Evolutionary conservation across 2,797 vertebrate genomes (phyloP), one percentile per base, ranked within the genome.

Genomic region (Babyrousa celebensis): DNA sequence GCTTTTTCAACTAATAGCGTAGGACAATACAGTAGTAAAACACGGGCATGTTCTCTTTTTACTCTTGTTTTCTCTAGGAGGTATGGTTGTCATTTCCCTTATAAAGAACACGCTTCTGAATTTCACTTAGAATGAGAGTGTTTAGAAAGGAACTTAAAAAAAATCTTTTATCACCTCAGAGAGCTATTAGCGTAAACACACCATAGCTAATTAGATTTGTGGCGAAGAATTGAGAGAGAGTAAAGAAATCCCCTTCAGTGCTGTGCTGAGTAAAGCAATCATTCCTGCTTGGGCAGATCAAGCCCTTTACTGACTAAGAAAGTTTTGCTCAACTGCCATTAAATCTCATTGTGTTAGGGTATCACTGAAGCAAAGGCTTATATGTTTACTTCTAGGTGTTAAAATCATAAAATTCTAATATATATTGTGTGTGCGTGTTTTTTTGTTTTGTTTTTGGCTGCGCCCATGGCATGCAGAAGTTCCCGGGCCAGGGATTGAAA

Each of bases 361-460:
- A 67, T 54, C 48, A 6, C 36, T 40, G 21, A 84, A 60, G 20
- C 27, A 65, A 43, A 63, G 18, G 23, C 83, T 60, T 71, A 7
- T 54, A 12, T 56, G 43, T 85, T 83, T 85, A 85, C 70, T 72
- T 87, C 60, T 71, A 89, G 56, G 29, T 70, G 17, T 89, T 89
- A 58, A 18, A 43, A 72, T 77, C 12, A 48, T 63, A 78, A 70
- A 58, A 71, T 77, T 85, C 65, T 72, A 58, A 48, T 9, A 29
- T 12, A 60, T 27, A 43, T 6, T 92, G 11, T 78, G 63, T 63
- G 43, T 48, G 43, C 43, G 6, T 48, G 43, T 48, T 7, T 48
- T 36, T 36, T 36, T 48, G 43, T 48, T 7, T 48, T 48, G 43
- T 48, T 7, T 48, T 48, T 48, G 43, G 43, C 43, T 10, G 43